These are phyloP conservation scores for Thripadectes ignobilis DNA, from an alignment of 2,797 vertebrate species.

Conservation along the genomic window DNA sequence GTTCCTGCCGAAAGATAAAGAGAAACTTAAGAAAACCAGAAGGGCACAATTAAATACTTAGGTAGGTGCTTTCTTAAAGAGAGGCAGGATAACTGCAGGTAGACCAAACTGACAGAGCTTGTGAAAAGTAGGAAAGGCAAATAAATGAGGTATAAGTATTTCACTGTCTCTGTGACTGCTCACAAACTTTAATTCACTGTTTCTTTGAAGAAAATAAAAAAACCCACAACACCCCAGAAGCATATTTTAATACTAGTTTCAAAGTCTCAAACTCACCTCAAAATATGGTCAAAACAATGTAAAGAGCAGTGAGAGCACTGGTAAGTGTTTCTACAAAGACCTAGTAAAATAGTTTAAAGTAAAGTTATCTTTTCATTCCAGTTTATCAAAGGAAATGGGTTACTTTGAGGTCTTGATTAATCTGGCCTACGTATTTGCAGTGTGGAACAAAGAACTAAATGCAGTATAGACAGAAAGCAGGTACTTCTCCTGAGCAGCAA, in stretches of 20 bases:
- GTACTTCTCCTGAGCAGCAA: not conserved
- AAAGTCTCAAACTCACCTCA: not conserved
- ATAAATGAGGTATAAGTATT: not conserved
- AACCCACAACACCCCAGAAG: not conserved
- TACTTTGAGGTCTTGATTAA: not conserved
- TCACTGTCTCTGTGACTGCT: not conserved
- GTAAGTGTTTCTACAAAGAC: not conserved
- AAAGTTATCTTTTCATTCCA: not conserved
- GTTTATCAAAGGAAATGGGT: not conserved
- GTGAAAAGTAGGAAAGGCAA: not conserved
- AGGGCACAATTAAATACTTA: not conserved
- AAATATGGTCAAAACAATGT: not conserved
- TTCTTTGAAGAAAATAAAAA: not conserved
- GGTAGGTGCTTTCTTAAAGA: not conserved
- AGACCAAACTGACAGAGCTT: not conserved
- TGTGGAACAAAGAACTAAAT: not conserved
- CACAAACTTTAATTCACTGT: not conserved
- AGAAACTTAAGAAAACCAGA: slow-evolving; percentile 15
- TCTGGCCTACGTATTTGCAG: not conserved
- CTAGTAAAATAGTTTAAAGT: not conserved
- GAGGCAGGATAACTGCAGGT: not conserved
- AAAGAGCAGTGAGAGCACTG: not conserved
- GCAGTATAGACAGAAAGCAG: not conserved
- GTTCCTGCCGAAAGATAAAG: slow-evolving; percentile 84
- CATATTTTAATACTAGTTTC: not conserved